Percentiles rank a stretch among this genome's conserved stretches.
Conservation (phyloP, 1,140 invertebrate genomes). For the Saccostrea echinata region DNA sequence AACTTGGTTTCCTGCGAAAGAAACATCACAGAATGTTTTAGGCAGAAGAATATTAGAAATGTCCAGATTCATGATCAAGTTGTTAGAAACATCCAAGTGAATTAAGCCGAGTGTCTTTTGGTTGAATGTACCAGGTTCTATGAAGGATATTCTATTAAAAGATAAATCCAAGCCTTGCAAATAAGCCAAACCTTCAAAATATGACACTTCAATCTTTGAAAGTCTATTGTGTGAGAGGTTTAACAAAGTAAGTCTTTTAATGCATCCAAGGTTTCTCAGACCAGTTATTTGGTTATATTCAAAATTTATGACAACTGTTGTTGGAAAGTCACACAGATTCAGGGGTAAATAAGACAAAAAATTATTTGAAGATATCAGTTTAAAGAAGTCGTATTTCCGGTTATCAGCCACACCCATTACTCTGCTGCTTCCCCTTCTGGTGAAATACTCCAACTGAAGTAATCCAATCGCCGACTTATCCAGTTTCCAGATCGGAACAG, state of each 20-base stretch:
- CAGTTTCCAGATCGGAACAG: neutral
- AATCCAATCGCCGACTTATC: neutral
- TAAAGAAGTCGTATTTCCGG: neutral
- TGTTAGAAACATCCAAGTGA: neutral
- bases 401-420: neutral
- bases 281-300: neutral
- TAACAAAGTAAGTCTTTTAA: neutral
- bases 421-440: neutral
- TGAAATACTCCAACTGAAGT: neutral
- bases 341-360: neutral
- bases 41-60: neutral
- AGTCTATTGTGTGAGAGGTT: neutral
- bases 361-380: neutral
- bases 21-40: neutral
- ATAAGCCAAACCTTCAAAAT: neutral
- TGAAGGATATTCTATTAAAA: neutral
- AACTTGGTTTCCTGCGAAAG: neutral
- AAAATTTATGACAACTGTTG: neutral
- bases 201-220: neutral
- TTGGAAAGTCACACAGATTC: neutral
- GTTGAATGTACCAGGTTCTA: slow-evolving; percentile 2
- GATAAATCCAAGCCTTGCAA: neutral
- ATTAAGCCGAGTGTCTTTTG: neutral
- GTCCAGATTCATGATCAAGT: neutral
- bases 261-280: neutral